Percentiles rank a stretch among this genome's conserved stretches.
Evolutionary conservation across 2,797 vertebrate genomes (phyloP).

Genomic region (Neomorphus geoffroyi): DNA sequence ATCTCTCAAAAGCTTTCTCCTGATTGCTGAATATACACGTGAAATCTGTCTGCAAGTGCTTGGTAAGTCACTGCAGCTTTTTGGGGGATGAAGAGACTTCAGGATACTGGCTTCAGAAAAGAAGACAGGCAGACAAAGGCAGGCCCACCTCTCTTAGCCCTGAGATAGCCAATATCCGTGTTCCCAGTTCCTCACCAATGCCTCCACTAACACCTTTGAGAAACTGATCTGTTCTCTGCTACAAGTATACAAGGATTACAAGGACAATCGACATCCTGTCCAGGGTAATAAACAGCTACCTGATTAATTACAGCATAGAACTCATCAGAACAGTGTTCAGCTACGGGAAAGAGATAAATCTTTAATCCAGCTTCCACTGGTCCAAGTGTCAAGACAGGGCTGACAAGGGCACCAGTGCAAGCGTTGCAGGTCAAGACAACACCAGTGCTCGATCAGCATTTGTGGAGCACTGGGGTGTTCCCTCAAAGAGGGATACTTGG

Average conservation of each 20-base stretch:
- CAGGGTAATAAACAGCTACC: conserved; percentile 3
- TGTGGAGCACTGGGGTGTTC: neutral
- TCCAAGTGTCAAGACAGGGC: neutral
- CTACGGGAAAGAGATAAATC: neutral
- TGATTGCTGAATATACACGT: neutral
- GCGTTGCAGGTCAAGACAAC: neutral
- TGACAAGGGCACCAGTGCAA: neutral
- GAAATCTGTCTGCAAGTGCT: neutral
- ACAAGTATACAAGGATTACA: neutral
- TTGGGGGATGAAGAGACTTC: neutral
- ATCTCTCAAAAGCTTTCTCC: neutral
- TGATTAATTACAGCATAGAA: conserved; percentile 7
- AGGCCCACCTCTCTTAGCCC: neutral
- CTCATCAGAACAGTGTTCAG: neutral
- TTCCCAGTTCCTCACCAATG: neutral
- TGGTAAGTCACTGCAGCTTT: neutral
- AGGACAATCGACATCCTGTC: neutral
- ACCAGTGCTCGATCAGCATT: neutral
- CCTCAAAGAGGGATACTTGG: neutral
- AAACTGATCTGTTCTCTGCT: neutral
- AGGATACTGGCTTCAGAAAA: neutral
- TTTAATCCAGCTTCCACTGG: neutral
- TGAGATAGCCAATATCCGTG: neutral
- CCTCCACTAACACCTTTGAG: neutral
- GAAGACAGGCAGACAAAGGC: neutral